Conservation (phyloP, 23 tunicate genomes). For the Ciona savignyi region DNA sequence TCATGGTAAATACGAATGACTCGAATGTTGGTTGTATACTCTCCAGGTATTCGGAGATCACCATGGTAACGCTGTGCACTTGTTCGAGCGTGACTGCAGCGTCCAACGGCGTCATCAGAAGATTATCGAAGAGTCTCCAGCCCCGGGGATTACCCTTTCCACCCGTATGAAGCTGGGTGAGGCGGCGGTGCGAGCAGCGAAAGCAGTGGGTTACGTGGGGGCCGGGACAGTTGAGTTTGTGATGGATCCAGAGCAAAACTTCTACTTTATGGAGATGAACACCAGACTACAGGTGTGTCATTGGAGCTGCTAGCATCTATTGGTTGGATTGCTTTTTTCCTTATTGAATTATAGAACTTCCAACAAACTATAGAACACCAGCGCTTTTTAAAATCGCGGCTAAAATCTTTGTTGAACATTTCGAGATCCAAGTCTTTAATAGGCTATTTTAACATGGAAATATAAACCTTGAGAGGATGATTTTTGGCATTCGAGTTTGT, state of each 20-base stretch:
- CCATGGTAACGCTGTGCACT: constrained; percentile 87
- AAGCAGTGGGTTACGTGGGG: constrained; percentile 89
- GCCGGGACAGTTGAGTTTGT: constrained; percentile 97
- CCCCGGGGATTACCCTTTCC: constrained; percentile 61
- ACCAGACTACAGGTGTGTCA: constrained; percentile 63
- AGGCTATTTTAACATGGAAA: neutral
- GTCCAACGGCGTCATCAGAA: constrained; percentile 96
- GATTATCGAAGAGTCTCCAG: constrained; percentile 93
- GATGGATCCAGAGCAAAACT: constrained; percentile 87
- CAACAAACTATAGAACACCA: too few species aligned
- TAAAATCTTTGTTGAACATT: too few species aligned
- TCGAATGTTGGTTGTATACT: too few species aligned
- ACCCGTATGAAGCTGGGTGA: constrained; percentile 58
- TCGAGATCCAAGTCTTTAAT: too few species aligned
- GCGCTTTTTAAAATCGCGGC: too few species aligned
- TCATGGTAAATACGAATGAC: too few species aligned
- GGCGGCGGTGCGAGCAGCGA: constrained; percentile 90
- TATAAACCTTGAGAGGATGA: too few species aligned
- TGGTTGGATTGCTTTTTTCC: neutral
- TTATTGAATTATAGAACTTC: too few species aligned
- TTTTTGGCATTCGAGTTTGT: too few species aligned
- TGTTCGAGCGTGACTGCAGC: constrained; percentile 91
- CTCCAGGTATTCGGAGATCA: constrained; percentile 86
- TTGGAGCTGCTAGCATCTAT: neutral
- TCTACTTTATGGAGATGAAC: constrained; percentile 98